Percentiles rank a stretch among this genome's conserved stretches.
These are phyloP conservation scores for Corythornis vintsioides DNA, from an alignment of 2,113 vertebrate genomes.

Conservation along the genomic window DNA sequence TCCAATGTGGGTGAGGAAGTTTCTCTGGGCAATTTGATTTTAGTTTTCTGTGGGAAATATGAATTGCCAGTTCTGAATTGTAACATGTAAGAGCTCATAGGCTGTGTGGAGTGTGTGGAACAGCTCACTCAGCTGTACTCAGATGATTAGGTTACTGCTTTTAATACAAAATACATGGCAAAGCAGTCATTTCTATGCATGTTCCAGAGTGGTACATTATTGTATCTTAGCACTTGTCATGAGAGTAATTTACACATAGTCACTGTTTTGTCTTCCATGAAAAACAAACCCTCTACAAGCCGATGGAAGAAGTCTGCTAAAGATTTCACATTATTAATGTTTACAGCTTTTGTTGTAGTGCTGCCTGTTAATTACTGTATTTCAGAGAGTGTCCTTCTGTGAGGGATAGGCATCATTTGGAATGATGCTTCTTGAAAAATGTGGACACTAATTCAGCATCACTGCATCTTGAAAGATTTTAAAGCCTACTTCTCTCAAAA, in stretches of 20 bases:
- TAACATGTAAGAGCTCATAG: conserved; percentile 36
- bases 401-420: conserved; percentile 10
- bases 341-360: conserved; percentile 64
- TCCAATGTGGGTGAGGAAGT: neutral
- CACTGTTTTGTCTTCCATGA: conserved; percentile 69
- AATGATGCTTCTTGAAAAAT: conserved; percentile 40
- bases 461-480: neutral
- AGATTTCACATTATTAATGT: conserved; percentile 72
- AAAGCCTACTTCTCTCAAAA: neutral
- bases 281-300: conserved; percentile 64
- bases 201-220: conserved; percentile 67
- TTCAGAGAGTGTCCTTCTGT: conserved; percentile 48
- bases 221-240: conserved; percentile 56
- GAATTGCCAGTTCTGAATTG: neutral
- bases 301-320: conserved; percentile 52
- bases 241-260: conserved; percentile 58
- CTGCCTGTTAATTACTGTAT: conserved; percentile 70
- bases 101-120: conserved; percentile 36
- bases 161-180: conserved; percentile 65
- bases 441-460: conserved; percentile 48
- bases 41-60: neutral
- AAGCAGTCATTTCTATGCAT: conserved; percentile 71
- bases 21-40: neutral
- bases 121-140: conserved; percentile 53
- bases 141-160: conserved; percentile 70